Base-by-base conservation (phyloP, 2,113 vertebrate genomes). In the Sinosuthora webbiana region DNA sequence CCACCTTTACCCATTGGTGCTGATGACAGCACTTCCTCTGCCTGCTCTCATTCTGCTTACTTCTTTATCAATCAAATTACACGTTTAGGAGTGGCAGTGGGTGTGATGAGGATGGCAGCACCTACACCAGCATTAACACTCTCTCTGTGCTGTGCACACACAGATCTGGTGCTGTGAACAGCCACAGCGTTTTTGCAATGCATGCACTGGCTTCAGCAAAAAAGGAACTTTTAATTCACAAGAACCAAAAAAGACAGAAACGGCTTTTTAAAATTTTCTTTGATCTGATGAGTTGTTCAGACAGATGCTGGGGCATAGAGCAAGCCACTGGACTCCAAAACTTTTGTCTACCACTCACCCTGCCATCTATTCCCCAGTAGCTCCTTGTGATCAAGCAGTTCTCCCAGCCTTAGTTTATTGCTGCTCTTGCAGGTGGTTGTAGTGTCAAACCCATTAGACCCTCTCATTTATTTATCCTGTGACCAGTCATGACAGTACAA, bases 1-100 rank as follows among this genome's bases (percentile, higher is more conserved):
- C n/a, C 64, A 11, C 0, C 0, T 56, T 80, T 77, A 62, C 68
- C 15, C 22, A 10, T 12, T 49, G 37, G 25, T 0, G 0, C 24
- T 49, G 52, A 56, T 15, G 44, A 27, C 70, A 71, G 35, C 4
- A 3, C n/a, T 83, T 60, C 55, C 86, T 69, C 50, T 69, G 76
- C 31, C 14, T 53, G 50, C 42, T 85, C 10, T 31, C 53, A 55
- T 62, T 70, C 60, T 6, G 2, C 52, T 86, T 42, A 15, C 25
- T 59, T 68, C 63, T 77, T 83, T 16, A n/a, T 75, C 86, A 86
- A 53, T 83, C 71, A 74, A 77, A 74, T 52, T 31, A 30, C 8
- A 3, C 2, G 2, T 31, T 81, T 37, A 52, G 76, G 62, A 69
- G 55, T 25, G 75, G 55, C 71, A 65, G 59, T 18, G 53, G 37